Evolutionary conservation across 1,140 invertebrate genomes (phyloP).

Genomic region (Ips typographus): DNA sequence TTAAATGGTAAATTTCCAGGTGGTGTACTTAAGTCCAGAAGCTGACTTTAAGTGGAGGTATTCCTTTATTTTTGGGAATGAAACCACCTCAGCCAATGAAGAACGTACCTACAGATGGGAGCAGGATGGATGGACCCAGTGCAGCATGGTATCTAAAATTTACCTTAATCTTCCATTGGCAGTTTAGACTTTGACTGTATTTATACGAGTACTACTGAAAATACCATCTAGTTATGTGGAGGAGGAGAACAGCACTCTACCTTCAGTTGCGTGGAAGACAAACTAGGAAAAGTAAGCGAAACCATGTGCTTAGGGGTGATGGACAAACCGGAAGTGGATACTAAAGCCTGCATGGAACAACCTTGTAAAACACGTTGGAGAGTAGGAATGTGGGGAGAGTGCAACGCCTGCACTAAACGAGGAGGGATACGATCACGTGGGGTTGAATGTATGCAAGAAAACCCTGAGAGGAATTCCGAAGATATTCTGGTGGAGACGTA

Average conservation of each 20-base stretch:
- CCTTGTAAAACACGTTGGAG: conserved; percentile 16
- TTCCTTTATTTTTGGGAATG: conserved; percentile 12
- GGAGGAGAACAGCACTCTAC: conserved; percentile 13
- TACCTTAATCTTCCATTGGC: too few relatives aligned
- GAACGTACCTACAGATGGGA: conserved; percentile 12
- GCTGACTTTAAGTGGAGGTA: conserved; percentile 13
- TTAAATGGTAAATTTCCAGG: background rate
- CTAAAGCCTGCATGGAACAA: conserved; percentile 16
- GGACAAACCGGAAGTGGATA: conserved; percentile 12
- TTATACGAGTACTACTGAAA: too few relatives aligned
- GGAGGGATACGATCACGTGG: conserved; percentile 6
- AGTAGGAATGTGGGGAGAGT: conserved; percentile 7
- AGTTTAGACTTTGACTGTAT: background rate
- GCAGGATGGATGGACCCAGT: conserved; percentile 16
- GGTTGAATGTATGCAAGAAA: conserved; percentile 18
- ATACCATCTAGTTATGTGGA: background rate
- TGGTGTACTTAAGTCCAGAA: conserved; percentile 1
- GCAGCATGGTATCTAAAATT: background rate
- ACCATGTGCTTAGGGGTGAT: background rate
- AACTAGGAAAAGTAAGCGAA: conserved; percentile 9
- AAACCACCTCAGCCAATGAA: conserved; percentile 8
- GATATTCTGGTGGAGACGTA: conserved; percentile 4
- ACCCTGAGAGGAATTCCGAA: conserved; percentile 7
- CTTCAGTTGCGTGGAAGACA: conserved; percentile 13
- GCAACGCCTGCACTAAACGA: background rate